A percentile compares a stretch with the other conserved stretches of the same genome.
Evolutionary conservation across 2,888 invertebrate species (phyloP).

Genomic region (Drosophila monieri): DNA sequence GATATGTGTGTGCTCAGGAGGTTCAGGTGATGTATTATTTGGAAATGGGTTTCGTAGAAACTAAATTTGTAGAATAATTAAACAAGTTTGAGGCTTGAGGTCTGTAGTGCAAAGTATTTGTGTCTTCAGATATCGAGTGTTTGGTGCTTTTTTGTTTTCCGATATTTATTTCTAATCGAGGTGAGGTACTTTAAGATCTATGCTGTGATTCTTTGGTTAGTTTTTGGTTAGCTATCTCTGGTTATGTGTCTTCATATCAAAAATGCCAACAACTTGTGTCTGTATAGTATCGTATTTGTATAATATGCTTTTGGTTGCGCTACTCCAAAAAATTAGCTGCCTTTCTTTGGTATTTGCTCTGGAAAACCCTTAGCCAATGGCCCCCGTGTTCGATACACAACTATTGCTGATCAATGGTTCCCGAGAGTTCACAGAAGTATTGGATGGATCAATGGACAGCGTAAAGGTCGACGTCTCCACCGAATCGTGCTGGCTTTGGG

Average conservation of each 20-base stretch:
- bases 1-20: conserved; percentile 41
- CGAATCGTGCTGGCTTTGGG: conserved; percentile 87
- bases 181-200: conserved; percentile 42
- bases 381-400: conserved; percentile 73
- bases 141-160: conserved; percentile 11
- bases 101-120: conserved; percentile 23
- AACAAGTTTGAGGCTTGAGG: neutral
- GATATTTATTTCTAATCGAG: conserved; percentile 21
- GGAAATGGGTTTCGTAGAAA: neutral
- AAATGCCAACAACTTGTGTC: conserved; percentile 38
- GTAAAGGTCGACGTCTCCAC: conserved; percentile 84
- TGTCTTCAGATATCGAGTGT: conserved; percentile 10
- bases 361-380: conserved; percentile 58
- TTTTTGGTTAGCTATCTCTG: conserved; percentile 9
- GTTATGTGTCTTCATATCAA: conserved; percentile 33
- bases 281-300: conserved; percentile 20
- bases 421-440: conserved; percentile 85
- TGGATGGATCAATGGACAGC: conserved; percentile 82
- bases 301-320: conserved; percentile 31
- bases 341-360: conserved; percentile 37
- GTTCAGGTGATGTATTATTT: conserved; percentile 1
- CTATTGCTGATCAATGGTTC: conserved; percentile 87
- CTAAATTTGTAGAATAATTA: neutral
- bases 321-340: conserved; percentile 8
- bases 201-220: conserved; percentile 23